Conservation (phyloP, 2,113 vertebrate genomes). For the Cricetomys ansorgei region DNA sequence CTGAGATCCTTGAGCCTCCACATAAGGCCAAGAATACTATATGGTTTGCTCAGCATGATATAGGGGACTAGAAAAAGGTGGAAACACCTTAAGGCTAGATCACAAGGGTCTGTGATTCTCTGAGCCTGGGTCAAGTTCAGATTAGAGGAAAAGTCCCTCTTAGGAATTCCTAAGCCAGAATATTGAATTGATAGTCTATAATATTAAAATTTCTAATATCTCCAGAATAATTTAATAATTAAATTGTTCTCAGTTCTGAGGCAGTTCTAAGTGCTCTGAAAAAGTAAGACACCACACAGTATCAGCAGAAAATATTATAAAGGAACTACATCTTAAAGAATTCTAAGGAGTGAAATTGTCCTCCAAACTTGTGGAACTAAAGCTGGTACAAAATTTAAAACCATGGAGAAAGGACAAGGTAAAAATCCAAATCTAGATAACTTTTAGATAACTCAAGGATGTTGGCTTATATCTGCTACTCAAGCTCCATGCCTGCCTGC, state of each 20-base stretch:
- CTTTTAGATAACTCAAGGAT: neutral
- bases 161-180: neutral
- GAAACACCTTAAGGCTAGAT: too few species aligned
- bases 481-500: too few species aligned
- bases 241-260: neutral
- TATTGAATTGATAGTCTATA: neutral
- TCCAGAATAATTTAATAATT: neutral
- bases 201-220: neutral
- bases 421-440: neutral
- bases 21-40: neutral
- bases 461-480: too few species aligned
- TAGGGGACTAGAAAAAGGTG: neutral
- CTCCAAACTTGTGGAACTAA: neutral
- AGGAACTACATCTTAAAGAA: neutral
- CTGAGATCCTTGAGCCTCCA: neutral
- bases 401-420: neutral
- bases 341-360: neutral
- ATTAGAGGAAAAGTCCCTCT: neutral
- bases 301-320: neutral
- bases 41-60: neutral
- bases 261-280: neutral
- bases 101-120: neutral
- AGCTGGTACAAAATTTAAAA: too few species aligned
- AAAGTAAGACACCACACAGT: neutral
- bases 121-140: neutral